Conservation (phyloP, 2,113 vertebrate species). For the Chitala chitala region DNA sequence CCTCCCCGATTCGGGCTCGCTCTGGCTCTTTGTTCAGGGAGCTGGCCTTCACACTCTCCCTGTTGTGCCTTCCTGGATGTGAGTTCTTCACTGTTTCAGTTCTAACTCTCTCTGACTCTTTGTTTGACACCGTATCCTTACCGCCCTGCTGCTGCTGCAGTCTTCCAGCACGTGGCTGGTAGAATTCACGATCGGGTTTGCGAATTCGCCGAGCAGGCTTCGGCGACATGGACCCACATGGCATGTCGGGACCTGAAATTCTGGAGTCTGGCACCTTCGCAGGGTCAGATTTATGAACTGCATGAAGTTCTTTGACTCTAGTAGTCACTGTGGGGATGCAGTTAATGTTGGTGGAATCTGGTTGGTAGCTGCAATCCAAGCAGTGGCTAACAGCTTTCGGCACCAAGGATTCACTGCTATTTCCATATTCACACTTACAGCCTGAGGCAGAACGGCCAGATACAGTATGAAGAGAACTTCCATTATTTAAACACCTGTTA, state of each 20-base stretch:
- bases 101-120: neutral
- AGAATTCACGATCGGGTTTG: conserved; percentile 89
- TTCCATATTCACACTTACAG: neutral
- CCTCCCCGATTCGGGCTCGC: neutral
- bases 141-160: conserved; percentile 35
- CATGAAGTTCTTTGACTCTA: neutral
- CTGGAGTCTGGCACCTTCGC: neutral
- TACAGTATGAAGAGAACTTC: neutral
- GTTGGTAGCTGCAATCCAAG: neutral
- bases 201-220: conserved; percentile 68
- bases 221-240: conserved; percentile 41
- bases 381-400: neutral
- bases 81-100: neutral
- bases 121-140: conserved; percentile 44
- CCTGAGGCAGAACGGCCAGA: neutral
- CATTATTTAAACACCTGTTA: neutral
- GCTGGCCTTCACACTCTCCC: neutral
- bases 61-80: neutral
- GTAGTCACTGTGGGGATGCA: neutral
- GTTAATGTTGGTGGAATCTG: neutral
- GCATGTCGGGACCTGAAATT: conserved; percentile 31
- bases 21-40: neutral
- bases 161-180: conserved; percentile 83
- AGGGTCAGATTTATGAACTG: neutral
- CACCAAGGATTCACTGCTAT: neutral